phyloP scores from a whole-genome alignment of 1,140 invertebrate species.

The Zaprionus ornatus region DNA sequence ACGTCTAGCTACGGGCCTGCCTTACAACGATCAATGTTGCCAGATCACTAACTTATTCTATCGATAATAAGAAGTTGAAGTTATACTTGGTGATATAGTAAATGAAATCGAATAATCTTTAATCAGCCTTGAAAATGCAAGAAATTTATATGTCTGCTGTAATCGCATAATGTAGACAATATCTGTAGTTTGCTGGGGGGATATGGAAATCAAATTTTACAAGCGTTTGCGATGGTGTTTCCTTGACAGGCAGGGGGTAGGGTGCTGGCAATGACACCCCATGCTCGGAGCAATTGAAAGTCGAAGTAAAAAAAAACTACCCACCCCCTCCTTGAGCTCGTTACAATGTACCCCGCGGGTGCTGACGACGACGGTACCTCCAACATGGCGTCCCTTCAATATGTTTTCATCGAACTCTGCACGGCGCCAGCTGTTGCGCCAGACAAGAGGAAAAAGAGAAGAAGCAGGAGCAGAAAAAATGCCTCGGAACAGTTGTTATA shows the following conservation, averaged over 20 bases:
- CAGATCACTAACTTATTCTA: too few species aligned
- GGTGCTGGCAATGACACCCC: background rate
- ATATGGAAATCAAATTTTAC: slow-evolving; percentile 6
- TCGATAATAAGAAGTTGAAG: background rate
- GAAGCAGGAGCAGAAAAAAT: slow-evolving; percentile 15
- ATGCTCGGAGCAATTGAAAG: slow-evolving; percentile 13
- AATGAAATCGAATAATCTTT: too few species aligned
- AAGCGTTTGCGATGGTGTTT: background rate
- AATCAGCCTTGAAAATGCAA: background rate
- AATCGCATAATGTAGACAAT: background rate
- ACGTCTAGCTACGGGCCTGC: too few species aligned
- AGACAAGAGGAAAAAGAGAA: slow-evolving; percentile 6
- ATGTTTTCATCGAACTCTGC: slow-evolving; percentile 73
- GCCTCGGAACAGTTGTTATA: slow-evolving; percentile 65
- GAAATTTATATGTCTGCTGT: background rate
- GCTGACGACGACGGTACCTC: slow-evolving; percentile 31
- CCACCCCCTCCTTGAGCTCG: background rate
- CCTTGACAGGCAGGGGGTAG: background rate
- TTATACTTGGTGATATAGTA: background rate
- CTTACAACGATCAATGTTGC: too few species aligned
- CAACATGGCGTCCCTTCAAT: slow-evolving; percentile 48
- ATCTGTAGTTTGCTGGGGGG: background rate
- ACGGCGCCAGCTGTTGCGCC: slow-evolving; percentile 59
- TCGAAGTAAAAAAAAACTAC: slow-evolving; percentile 10
- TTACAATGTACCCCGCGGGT: slow-evolving; percentile 45